phyloP scores from a whole-genome alignment of 2,888 invertebrate species.

The Capitulum mitella region DNA sequence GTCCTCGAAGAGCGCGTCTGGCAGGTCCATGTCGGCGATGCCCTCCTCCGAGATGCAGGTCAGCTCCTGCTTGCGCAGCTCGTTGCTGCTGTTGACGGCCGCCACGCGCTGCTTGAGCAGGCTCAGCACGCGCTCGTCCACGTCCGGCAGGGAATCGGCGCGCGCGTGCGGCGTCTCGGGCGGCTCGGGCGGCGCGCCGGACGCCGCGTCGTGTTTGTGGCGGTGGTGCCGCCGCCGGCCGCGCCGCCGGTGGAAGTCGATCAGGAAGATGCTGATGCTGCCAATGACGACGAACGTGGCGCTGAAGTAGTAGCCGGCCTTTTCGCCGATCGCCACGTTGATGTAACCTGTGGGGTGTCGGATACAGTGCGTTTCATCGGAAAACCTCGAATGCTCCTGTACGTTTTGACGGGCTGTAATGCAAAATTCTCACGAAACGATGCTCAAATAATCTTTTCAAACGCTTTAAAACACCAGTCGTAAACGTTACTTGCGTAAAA shows the following conservation, averaged over 20 bases:
- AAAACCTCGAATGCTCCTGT: too few species aligned
- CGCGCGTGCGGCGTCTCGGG: not conserved
- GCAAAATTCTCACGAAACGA: too few species aligned
- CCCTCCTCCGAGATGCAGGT: conserved; percentile 61
- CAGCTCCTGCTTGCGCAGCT: conserved; percentile 34
- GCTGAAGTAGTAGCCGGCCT: conserved; percentile 69
- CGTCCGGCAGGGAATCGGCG: conserved; percentile 1
- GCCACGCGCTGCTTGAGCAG: conserved; percentile 9
- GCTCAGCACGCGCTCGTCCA: not conserved
- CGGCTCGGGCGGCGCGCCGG: not conserved
- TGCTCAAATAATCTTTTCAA: too few species aligned
- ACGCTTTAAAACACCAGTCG: too few species aligned
- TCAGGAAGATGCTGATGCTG: conserved; percentile 58
- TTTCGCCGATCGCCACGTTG: conserved; percentile 66
- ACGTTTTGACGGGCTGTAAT: too few species aligned
- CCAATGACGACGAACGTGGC: conserved; percentile 36
- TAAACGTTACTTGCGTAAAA: too few species aligned
- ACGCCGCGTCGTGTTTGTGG: conserved; percentile 28
- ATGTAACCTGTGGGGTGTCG: conserved; percentile 80
- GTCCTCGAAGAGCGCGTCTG: conserved; percentile 68
- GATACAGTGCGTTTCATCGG: too few species aligned
- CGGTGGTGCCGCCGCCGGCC: conserved; percentile 41
- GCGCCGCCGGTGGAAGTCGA: conserved; percentile 59
- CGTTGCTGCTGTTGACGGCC: not conserved
- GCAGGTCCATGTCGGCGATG: conserved; percentile 71